A percentile compares a stretch with the other conserved stretches of the same genome.
phyloP scores from a whole-genome alignment of 30 jellyfish, hydroid and myxozoan species.

The Pelagia noctiluca region DNA sequence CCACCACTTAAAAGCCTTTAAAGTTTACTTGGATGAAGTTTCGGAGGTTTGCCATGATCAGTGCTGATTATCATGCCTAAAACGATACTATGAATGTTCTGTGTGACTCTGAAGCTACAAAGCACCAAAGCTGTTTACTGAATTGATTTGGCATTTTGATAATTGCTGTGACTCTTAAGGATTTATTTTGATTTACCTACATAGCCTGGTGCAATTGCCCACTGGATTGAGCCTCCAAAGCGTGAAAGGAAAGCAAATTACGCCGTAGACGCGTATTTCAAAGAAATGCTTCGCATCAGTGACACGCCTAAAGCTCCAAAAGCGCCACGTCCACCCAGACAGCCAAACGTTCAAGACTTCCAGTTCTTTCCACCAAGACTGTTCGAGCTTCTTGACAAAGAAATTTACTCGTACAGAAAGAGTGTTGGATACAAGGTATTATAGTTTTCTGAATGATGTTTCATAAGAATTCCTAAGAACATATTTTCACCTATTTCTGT shows the following conservation, averaged over 20 bases:
- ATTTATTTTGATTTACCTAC: background rate
- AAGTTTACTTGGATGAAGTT: no score
- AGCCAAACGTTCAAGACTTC: constrained; percentile 97
- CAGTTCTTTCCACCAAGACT: constrained; percentile 99
- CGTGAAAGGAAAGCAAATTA: constrained; percentile 99
- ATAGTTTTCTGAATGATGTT: background rate
- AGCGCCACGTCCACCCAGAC: constrained; percentile 99
- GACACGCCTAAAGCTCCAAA: constrained; percentile 95
- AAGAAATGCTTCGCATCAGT: constrained; percentile 91
- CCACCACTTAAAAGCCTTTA: no score
- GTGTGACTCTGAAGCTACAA: no score
- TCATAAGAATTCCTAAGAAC: background rate
- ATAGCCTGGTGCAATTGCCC: constrained; percentile 66
- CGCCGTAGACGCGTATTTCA: constrained; percentile 98
- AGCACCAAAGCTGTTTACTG: no score
- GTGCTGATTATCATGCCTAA: no score
- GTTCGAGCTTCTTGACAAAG: constrained; percentile 94
- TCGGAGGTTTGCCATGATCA: no score
- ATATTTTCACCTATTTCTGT: background rate
- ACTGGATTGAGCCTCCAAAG: constrained; percentile 99
- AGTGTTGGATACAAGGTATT: constrained; percentile 92
- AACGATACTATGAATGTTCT: no score
- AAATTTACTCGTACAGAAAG: constrained; percentile 87
- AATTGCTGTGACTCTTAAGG: background rate
- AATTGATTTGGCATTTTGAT: no score